These are phyloP conservation scores for Heptranchias perlo DNA, from an alignment of 2,113 vertebrate genomes.

Conservation along the genomic window DNA sequence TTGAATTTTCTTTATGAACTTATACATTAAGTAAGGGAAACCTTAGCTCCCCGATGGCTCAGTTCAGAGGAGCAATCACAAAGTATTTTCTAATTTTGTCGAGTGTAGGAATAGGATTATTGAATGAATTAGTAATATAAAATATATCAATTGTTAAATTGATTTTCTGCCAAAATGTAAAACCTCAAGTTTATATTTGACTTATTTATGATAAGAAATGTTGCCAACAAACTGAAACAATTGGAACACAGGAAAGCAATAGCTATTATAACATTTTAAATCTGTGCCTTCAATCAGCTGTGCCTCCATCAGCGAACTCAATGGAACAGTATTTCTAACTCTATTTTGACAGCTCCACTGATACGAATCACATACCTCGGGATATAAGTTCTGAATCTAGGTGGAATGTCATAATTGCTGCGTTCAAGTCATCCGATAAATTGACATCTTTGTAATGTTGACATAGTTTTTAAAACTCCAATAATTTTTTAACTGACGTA, in stretches of 20 bases:
- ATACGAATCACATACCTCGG: not conserved
- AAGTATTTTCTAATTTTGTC: not conserved
- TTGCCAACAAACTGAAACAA: not conserved
- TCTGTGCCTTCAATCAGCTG: not conserved
- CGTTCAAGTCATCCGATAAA: not conserved
- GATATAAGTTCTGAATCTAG: not conserved
- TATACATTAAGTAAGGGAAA: not conserved
- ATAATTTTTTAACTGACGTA: not conserved
- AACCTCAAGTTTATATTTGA: not conserved
- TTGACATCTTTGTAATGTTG: not conserved
- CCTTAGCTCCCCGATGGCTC: not conserved
- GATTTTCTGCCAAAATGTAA: not conserved
- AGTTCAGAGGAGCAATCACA: not conserved
- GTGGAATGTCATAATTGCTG: not conserved
- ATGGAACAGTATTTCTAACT: not conserved
- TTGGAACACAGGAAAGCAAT: not conserved
- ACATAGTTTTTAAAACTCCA: not conserved
- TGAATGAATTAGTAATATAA: not conserved
- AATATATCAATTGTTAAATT: not conserved
- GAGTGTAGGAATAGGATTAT: not conserved
- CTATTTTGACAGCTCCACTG: not conserved
- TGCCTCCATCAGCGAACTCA: not conserved
- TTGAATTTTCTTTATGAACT: not conserved
- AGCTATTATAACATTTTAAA: no score
- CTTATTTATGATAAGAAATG: not conserved